phyloP scores from a whole-genome alignment of 2,113 vertebrate genomes.

The Microtus richardsoni region DNA sequence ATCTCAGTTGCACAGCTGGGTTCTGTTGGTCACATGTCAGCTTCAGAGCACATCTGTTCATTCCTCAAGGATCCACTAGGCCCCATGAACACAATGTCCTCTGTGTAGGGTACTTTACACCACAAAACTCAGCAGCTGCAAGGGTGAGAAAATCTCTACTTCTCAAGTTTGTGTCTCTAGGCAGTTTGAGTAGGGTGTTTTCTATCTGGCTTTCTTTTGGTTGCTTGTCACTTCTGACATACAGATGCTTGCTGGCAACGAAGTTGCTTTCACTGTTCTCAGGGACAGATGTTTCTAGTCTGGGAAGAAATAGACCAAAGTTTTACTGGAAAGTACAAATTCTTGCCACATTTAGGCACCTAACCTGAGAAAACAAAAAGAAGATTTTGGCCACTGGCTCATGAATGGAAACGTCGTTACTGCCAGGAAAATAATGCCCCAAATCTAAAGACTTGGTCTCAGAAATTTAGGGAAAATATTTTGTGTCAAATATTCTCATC shows the following conservation, averaged over 20 bases:
- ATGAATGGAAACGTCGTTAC: slow-evolving; percentile 62
- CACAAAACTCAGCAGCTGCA: slow-evolving; percentile 81
- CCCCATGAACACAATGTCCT: slow-evolving; percentile 79
- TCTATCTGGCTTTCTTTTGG: slow-evolving; percentile 76
- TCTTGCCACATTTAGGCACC: slow-evolving; percentile 71
- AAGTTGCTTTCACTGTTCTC: slow-evolving; percentile 60
- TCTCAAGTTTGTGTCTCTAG: slow-evolving; percentile 82
- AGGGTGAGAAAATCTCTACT: slow-evolving; percentile 78
- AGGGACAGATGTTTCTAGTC: slow-evolving; percentile 77
- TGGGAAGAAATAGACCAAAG: slow-evolving; percentile 75
- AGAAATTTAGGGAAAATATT: slow-evolving; percentile 63
- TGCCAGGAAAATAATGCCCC: slow-evolving; percentile 71
- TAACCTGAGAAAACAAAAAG: slow-evolving; percentile 74
- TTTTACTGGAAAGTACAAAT: slow-evolving; percentile 75
- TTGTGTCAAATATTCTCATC: slow-evolving; percentile 39
- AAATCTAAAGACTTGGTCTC: slow-evolving; percentile 58
- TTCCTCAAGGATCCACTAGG: slow-evolving; percentile 81
- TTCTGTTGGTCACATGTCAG: slow-evolving; percentile 81
- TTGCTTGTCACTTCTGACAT: slow-evolving; percentile 81
- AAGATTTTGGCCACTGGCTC: slow-evolving; percentile 58
- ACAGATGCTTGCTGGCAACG: slow-evolving; percentile 75
- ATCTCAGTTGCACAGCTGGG: slow-evolving; percentile 81
- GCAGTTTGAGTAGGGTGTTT: slow-evolving; percentile 77
- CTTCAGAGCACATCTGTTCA: slow-evolving; percentile 81
- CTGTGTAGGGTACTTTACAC: slow-evolving; percentile 79